A percentile compares a stretch with the other conserved stretches of the same genome.
These are phyloP conservation scores for Drosophila yakuba DNA, from an alignment of 1,140 invertebrate genomes.

Conservation along the genomic window DNA sequence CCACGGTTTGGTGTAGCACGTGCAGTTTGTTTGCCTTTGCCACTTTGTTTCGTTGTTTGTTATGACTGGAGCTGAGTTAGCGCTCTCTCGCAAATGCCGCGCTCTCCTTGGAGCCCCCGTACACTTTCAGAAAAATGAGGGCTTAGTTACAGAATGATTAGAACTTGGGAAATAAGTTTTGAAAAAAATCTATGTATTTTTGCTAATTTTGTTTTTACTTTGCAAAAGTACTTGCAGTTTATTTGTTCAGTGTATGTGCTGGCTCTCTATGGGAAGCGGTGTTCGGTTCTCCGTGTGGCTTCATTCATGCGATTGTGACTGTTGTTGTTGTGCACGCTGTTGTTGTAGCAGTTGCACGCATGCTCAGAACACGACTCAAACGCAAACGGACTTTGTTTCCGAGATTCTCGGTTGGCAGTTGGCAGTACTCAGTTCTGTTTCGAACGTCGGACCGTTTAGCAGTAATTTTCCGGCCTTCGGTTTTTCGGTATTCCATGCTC, in stretches of 20 bases:
- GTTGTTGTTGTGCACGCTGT: neutral
- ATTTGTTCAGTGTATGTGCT: neutral
- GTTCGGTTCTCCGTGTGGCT: conserved; percentile 42
- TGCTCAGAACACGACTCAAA: conserved; percentile 52
- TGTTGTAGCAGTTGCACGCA: conserved; percentile 53
- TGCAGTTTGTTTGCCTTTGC: conserved; percentile 73
- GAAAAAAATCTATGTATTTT: too few relatives aligned
- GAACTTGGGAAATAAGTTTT: too few relatives aligned
- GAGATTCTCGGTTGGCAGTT: conserved; percentile 5
- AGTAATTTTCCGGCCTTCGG: conserved; percentile 57
- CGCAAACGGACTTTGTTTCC: conserved; percentile 33
- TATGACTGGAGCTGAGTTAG: conserved; percentile 60
- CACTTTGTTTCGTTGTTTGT: conserved; percentile 69
- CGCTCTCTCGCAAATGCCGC: conserved; percentile 18
- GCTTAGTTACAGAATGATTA: too few relatives aligned
- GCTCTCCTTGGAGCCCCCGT: conserved; percentile 8
- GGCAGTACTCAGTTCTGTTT: conserved; percentile 66
- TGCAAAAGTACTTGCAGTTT: neutral
- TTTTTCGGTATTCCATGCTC: conserved; percentile 65
- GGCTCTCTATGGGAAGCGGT: conserved; percentile 2
- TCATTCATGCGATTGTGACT: conserved; percentile 42
- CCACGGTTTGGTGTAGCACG: conserved; percentile 44
- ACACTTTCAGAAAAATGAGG: neutral
- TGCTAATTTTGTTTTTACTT: too few relatives aligned
- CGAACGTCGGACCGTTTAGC: conserved; percentile 63